These are phyloP conservation scores for Agrotis clavis DNA, from an alignment of 2,888 invertebrate genomes.

Conservation along the genomic window DNA sequence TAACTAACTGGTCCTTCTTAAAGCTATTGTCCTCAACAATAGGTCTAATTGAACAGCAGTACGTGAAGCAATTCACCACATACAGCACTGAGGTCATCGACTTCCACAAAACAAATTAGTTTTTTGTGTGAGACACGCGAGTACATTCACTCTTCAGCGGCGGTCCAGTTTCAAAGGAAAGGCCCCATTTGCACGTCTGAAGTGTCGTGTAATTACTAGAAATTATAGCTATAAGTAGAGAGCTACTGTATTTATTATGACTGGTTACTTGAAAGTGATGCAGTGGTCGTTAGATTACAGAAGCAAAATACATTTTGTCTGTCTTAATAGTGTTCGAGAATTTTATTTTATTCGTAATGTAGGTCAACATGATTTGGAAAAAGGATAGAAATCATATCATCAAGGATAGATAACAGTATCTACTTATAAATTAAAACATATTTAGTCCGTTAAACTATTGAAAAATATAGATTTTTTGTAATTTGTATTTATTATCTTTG, in stretches of 20 bases:
- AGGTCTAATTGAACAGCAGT: not conserved
- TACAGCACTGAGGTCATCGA: slow-evolving; percentile 2
- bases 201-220: slow-evolving; percentile 46
- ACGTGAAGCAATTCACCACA: slow-evolving; percentile 14
- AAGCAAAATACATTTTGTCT: not conserved
- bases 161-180: slow-evolving; percentile 28
- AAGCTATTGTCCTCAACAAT: not conserved
- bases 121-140: slow-evolving; percentile 39
- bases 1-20: too few relatives aligned
- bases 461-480: too few relatives aligned
- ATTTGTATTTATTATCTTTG: too few relatives aligned
- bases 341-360: not conserved
- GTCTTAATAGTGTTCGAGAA: not conserved
- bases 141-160: slow-evolving; percentile 53
- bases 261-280: slow-evolving; percentile 30
- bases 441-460: too few relatives aligned
- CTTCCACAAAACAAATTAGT: slow-evolving; percentile 7
- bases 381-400: too few relatives aligned
- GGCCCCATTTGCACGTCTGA: slow-evolving; percentile 43
- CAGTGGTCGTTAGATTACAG: not conserved
- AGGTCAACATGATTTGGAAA: too few relatives aligned
- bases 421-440: too few relatives aligned
- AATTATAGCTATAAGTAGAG: slow-evolving; percentile 44
- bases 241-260: slow-evolving; percentile 19
- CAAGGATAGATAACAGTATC: too few relatives aligned